Percentiles rank a stretch among this genome's conserved stretches.
These are phyloP conservation scores for Hermetia illucens DNA, from an alignment of 1,140 invertebrate species.

Conservation along the genomic window DNA sequence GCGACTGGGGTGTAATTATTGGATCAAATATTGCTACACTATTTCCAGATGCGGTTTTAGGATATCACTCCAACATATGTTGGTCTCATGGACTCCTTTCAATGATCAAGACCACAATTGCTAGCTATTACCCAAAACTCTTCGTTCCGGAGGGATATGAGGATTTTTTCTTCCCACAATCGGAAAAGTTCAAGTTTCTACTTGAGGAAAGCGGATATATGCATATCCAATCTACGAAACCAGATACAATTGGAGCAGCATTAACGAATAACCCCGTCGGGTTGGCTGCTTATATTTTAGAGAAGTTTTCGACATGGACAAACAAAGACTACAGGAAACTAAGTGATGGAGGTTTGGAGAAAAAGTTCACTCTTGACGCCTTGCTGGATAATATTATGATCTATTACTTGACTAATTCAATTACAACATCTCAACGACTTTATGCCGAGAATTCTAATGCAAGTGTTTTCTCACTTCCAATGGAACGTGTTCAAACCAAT, in stretches of 20 bases:
- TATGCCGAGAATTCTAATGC: conserved; percentile 50
- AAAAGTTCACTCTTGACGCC: conserved; percentile 51
- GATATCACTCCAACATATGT: conserved; percentile 50
- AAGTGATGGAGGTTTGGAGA: conserved; percentile 56
- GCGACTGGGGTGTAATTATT: conserved; percentile 65
- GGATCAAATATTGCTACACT: conserved; percentile 42
- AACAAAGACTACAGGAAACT: conserved; percentile 39
- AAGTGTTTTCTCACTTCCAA: conserved; percentile 36
- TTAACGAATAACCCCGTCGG: conserved; percentile 54
- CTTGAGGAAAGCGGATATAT: conserved; percentile 65
- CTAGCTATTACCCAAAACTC: conserved; percentile 36
- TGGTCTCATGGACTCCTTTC: conserved; percentile 14
- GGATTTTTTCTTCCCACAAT: conserved; percentile 46
- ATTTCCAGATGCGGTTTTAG: conserved; percentile 50
- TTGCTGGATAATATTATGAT: conserved; percentile 80
- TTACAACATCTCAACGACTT: conserved; percentile 59
- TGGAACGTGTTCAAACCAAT: conserved; percentile 40
- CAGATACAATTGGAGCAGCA: conserved; percentile 66
- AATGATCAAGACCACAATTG: conserved; percentile 27
- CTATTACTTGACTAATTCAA: conserved; percentile 66
- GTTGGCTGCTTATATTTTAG: conserved; percentile 67
- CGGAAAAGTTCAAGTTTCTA: conserved; percentile 30
- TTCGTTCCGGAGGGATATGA: conserved; percentile 39
- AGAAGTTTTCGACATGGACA: conserved; percentile 72
- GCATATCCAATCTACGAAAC: conserved; percentile 77